Percentiles rank a stretch among this genome's conserved stretches.
phyloP scores from a whole-genome alignment of 2,888 invertebrate species.

The Trypoxylon attenuatum region DNA sequence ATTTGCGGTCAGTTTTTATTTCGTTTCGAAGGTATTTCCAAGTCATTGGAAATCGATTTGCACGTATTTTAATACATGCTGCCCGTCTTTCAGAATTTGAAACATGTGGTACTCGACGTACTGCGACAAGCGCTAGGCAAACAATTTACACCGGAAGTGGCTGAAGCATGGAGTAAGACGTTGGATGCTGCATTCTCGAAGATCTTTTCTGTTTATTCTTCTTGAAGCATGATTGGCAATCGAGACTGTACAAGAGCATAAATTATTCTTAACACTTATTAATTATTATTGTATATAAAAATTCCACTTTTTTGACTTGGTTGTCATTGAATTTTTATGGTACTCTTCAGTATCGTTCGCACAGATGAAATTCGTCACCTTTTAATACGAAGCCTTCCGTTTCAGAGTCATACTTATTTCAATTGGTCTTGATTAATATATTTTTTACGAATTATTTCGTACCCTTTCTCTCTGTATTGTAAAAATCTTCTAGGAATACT shows the following conservation, averaged over 20 bases:
- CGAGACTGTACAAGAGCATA: neutral
- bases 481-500: too few species aligned
- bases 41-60: too few species aligned
- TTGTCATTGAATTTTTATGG: too few species aligned
- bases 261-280: neutral
- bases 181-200: constrained; percentile 66
- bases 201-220: constrained; percentile 54
- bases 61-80: too few species aligned
- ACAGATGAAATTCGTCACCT: neutral
- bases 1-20: neutral
- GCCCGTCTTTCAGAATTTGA: constrained; percentile 75
- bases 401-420: too few species aligned
- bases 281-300: constrained; percentile 20
- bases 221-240: constrained; percentile 6
- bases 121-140: constrained; percentile 72
- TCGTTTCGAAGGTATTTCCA: too few species aligned
- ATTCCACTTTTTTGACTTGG: too few species aligned
- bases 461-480: too few species aligned
- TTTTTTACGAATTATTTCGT: too few species aligned
- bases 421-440: too few species aligned
- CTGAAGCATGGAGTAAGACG: constrained; percentile 75
- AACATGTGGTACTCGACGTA: constrained; percentile 70
- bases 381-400: neutral
- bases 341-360: neutral
- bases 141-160: constrained; percentile 71